Conservation (phyloP, 2,113 vertebrate genomes). For the Chionodraco myersi region DNA sequence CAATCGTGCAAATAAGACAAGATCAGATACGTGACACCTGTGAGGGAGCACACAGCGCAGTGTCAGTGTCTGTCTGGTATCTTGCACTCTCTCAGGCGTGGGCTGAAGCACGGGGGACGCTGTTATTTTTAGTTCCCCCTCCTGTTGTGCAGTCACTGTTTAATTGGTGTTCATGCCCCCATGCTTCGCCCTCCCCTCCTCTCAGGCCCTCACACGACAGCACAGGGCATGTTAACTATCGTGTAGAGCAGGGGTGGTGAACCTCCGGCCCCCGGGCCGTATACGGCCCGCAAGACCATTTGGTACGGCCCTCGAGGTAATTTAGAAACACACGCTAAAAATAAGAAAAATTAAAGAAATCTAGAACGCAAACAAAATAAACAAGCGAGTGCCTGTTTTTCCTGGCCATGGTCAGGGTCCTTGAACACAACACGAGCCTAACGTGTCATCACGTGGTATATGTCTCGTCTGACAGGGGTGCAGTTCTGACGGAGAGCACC, state of each 20-base stretch:
- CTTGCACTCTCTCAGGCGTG: slow-evolving; percentile 24
- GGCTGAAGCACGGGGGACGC: not conserved
- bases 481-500: too few species aligned
- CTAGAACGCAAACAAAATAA: too few species aligned
- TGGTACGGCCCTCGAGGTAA: too few species aligned
- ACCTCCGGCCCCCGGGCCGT: too few species aligned
- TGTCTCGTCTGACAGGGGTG: too few species aligned
- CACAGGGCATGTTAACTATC: slow-evolving; percentile 49
- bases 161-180: slow-evolving; percentile 69
- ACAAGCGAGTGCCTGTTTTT: too few species aligned
- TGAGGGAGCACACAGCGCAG: slow-evolving; percentile 11
- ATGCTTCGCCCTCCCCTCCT: slow-evolving; percentile 34
- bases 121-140: slow-evolving; percentile 66
- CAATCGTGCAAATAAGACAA: not conserved
- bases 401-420: too few species aligned
- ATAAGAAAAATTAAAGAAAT: too few species aligned
- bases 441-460: too few species aligned
- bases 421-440: too few species aligned
- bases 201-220: slow-evolving; percentile 25
- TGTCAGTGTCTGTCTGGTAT: slow-evolving; percentile 31
- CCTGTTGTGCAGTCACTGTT: slow-evolving; percentile 67
- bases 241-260: not conserved
- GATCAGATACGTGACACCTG: slow-evolving; percentile 25
- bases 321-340: too few species aligned
- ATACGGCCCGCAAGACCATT: too few species aligned